Evolutionary conservation across 2,797 vertebrate species (phyloP), one percentile per base, ranked within the genome.

Genomic region (Phylloscopus collybita): DNA sequence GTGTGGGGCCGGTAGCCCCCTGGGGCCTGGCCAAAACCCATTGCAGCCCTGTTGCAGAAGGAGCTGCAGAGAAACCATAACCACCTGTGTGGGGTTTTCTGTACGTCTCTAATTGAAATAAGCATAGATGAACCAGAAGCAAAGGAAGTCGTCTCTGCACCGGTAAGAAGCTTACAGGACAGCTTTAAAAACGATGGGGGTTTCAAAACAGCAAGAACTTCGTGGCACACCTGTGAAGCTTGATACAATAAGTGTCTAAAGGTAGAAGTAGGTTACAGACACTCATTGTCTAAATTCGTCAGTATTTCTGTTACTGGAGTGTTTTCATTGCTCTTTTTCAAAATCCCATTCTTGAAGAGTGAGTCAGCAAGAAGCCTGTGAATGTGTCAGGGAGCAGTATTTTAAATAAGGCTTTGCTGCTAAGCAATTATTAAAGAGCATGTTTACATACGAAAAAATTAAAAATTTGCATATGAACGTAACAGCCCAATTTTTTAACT

Each of bases 291-390:
- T 42, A 47, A 90, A 78, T 51, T 76, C 84, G 94, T 86, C 23
- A 64, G 36, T 88, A 67, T 84, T 94, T 81, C 71, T 93, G 84
- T 59, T 76, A 45, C 1, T 76, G 84, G 70, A 72, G 75, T 67
- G 65, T 72, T 94, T 92, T 80, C 7, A 1, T 64, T 95, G 83
- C 83, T 94, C 64, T 86, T 80, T 94, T 90, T 91, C 66, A 79
- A 92, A 86, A 92, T 83, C 50, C 40, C 59, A 21, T 94, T 94
- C 80, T 95, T 85, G 69, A 92, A 78, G 49, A 85, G 73, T 95
- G 96, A 96, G 86, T 97, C 96, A 97, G 95, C 92, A 93, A 88
- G 88, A 95, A 93, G 56, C 78, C 59, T 79, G 47, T 85, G 82
- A 94, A 93, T 73, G 50, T 95, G 70, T 81, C 84, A 83, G 88